Evolutionary conservation across 2,113 vertebrate genomes (phyloP).

Genomic region (Illadopsis cleaveri): DNA sequence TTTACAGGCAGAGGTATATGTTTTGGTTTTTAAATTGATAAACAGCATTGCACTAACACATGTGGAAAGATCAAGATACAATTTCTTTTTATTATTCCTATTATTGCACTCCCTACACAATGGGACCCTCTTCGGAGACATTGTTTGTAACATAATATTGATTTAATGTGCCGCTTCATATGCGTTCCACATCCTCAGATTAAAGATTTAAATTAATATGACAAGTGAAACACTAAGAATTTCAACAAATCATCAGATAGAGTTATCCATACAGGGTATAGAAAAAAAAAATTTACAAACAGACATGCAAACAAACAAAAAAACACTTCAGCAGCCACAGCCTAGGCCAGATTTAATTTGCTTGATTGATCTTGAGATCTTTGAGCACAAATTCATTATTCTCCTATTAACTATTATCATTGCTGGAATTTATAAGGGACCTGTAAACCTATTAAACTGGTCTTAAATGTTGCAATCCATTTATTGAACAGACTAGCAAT

Average conservation of each 20-base stretch:
- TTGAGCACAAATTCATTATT: slow-evolving; percentile 69
- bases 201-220: slow-evolving; percentile 71
- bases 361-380: slow-evolving; percentile 60
- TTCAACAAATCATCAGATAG: slow-evolving; percentile 21
- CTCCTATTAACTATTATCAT: slow-evolving; percentile 68
- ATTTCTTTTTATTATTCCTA: slow-evolving; percentile 48
- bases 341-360: slow-evolving; percentile 35
- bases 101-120: slow-evolving; percentile 45
- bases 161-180: slow-evolving; percentile 49
- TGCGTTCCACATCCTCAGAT: slow-evolving; percentile 27
- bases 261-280: not conserved
- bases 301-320: not conserved
- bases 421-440: slow-evolving; percentile 64
- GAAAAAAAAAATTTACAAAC: not conserved
- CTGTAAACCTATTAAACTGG: slow-evolving; percentile 69
- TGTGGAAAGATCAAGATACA: slow-evolving; percentile 39
- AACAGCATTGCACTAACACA: slow-evolving; percentile 4
- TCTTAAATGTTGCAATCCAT: slow-evolving; percentile 77
- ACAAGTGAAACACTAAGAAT: slow-evolving; percentile 51
- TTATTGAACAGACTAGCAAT: slow-evolving; percentile 75
- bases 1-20: not conserved
- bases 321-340: not conserved
- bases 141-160: slow-evolving; percentile 32
- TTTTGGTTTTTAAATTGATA: not conserved
- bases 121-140: slow-evolving; percentile 24